Evolutionary conservation across 2,113 vertebrate genomes (phyloP), one percentile per base, ranked within the genome.

Genomic region (Melanocharis versteri): DNA sequence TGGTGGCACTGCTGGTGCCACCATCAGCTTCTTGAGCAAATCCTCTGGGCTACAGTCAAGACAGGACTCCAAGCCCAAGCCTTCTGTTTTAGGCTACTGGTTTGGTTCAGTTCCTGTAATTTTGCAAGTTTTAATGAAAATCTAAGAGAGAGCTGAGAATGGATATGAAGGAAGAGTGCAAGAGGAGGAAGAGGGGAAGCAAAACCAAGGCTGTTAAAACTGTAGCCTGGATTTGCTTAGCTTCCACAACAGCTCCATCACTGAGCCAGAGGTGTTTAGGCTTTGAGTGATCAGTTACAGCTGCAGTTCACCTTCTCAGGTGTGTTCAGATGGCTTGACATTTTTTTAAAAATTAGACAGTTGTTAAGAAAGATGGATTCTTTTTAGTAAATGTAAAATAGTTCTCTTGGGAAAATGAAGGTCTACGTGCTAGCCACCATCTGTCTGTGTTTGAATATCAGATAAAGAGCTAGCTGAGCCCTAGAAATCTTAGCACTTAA

Each of bases 331-430:
- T 79, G 65, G 37, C 51, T 68, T 39, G 62, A 56, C 68, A 56
- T 30, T 84, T 68, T 58, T 87, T 37, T 7, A 72, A 86, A 85
- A 89, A 64, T 12, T 28, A 75, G 60, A 51, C 45, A 91, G 64
- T 50, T 93, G 39, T 83, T 92, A 83, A 65, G 56, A 91, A 91
- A 92, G 58, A 78, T 1, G 20, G 60, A 72, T 71, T 75, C 39
- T 37, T 86, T 76, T 79, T 62, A 81, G 77, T n/a, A 93, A 93
- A 87, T 73, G 35, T 82, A 65, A 95, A 95, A 76, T 37, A 62
- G 18, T 64, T 53, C 37, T 72, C 53, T 88, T 40, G 53, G 54
- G 47, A 90, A 86, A 79, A 84, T 22, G 51, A 65, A 89, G 37
- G 28, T 69, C 60, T 89, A 14, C 6, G 11, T 85, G 57, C 33